Evolutionary conservation across 2,797 vertebrate genomes (phyloP).

Genomic region (Xenopus petersii): DNA sequence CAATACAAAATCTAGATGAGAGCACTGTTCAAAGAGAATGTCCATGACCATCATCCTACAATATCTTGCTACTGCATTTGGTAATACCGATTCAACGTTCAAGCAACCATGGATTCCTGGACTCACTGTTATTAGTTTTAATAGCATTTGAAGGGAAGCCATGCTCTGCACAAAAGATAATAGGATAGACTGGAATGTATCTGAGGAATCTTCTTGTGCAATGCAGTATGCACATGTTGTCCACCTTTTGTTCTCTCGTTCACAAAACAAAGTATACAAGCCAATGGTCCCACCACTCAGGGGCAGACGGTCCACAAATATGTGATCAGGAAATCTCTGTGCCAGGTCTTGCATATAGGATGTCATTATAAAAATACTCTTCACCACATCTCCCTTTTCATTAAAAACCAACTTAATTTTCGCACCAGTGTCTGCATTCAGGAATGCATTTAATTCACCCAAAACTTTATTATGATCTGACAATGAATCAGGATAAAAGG

Average conservation of each 20-base stretch:
- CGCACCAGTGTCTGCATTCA: background rate
- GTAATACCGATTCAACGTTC: background rate
- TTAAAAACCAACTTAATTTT: conserved; percentile 7
- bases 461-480: background rate
- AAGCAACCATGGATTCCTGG: background rate
- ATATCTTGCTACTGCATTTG: background rate
- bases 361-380: conserved; percentile 1
- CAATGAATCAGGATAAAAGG: background rate
- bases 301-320: background rate
- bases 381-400: conserved; percentile 1
- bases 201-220: background rate
- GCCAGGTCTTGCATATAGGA: background rate
- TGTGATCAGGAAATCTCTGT: background rate
- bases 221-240: conserved; percentile 7
- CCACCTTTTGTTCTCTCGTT: background rate
- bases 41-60: conserved; percentile 4
- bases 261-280: conserved; percentile 9
- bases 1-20: background rate
- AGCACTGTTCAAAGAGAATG: background rate
- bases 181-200: background rate
- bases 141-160: background rate
- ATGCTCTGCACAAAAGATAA: background rate
- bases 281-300: background rate
- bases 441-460: background rate
- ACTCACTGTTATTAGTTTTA: conserved; percentile 1